These are phyloP conservation scores for Centropyge bicolor DNA, from an alignment of 2,797 vertebrate species.

Conservation along the genomic window DNA sequence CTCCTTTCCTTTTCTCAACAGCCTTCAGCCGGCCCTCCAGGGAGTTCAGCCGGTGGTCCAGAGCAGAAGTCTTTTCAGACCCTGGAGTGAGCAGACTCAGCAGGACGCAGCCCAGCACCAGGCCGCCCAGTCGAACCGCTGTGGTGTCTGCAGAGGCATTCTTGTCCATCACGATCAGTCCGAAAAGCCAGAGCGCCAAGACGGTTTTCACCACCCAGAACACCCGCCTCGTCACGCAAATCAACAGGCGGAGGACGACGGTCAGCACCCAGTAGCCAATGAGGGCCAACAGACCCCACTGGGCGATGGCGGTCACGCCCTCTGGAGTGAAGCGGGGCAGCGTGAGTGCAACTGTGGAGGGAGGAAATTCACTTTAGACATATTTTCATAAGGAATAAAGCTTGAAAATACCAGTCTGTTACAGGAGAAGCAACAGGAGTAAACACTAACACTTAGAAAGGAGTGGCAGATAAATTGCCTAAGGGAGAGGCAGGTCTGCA, in stretches of 20 bases:
- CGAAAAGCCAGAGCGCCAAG: constrained; percentile 82
- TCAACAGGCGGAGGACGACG: constrained; percentile 72
- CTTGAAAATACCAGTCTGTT: background rate
- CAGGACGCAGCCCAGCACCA: constrained; percentile 79
- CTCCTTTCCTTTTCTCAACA: constrained; percentile 79
- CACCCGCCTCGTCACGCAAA: constrained; percentile 70
- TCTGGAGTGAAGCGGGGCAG: constrained; percentile 85
- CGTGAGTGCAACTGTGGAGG: constrained; percentile 71
- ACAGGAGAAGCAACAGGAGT: background rate
- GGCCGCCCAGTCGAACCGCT: constrained; percentile 73
- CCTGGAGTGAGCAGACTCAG: constrained; percentile 70
- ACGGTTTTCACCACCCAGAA: constrained; percentile 84
- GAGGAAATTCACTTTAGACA: constrained; percentile 18
- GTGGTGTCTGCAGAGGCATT: constrained; percentile 71
- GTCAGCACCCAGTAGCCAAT: constrained; percentile 84
- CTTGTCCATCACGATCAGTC: constrained; percentile 80
- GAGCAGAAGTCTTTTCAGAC: constrained; percentile 53
- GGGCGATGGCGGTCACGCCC: constrained; percentile 80
- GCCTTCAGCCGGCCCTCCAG: constrained; percentile 81
- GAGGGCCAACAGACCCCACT: constrained; percentile 85
- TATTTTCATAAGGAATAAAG: constrained; percentile 2
- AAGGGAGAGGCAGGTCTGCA: constrained; percentile 51
- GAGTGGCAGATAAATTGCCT: constrained; percentile 47
- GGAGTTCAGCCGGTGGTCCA: constrained; percentile 77
- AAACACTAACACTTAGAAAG: constrained; percentile 27